Percentiles rank a stretch among this genome's conserved stretches.
phyloP scores from a whole-genome alignment of 2,888 invertebrate species.

The Eristalis arbustorum region DNA sequence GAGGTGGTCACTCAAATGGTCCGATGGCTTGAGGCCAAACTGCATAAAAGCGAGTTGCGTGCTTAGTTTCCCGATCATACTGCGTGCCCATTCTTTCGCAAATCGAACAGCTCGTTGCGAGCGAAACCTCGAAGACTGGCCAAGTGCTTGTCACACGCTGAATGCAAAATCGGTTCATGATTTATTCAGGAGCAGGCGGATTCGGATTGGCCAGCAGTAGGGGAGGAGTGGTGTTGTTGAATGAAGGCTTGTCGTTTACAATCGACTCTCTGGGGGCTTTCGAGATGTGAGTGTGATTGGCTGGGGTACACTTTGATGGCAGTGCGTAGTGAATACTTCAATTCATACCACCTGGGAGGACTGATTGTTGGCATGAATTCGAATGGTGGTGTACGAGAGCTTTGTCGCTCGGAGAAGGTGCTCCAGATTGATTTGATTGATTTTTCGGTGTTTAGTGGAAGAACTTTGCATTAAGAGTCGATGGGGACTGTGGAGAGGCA shows the following conservation, averaged over 20 bases:
- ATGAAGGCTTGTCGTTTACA: slow-evolving; percentile 24
- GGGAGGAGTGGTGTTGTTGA: neutral
- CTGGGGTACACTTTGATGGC: neutral
- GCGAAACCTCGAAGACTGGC: slow-evolving; percentile 34
- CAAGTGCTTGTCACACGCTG: slow-evolving; percentile 50
- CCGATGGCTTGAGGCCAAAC: slow-evolving; percentile 9
- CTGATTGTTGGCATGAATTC: slow-evolving; percentile 18
- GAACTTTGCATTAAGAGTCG: neutral
- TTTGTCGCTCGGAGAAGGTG: neutral
- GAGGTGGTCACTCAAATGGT: slow-evolving; percentile 26
- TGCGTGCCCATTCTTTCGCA: slow-evolving; percentile 10
- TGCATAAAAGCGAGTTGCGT: slow-evolving; percentile 9
- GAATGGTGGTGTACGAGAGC: neutral
- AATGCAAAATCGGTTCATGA: slow-evolving; percentile 60
- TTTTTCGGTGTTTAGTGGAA: neutral
- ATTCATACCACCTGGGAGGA: slow-evolving; percentile 6
- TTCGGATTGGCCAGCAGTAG: slow-evolving; percentile 26
- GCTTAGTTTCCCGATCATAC: slow-evolving; percentile 40
- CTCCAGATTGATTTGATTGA: neutral
- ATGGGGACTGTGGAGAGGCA: neutral
- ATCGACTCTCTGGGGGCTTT: slow-evolving; percentile 1
- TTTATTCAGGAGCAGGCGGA: slow-evolving; percentile 54
- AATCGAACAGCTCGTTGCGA: neutral
- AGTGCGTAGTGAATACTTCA: slow-evolving; percentile 7
- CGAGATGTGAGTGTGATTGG: slow-evolving; percentile 14